Base-by-base conservation (phyloP, 2,113 vertebrate species). In the Salminus brasiliensis region DNA sequence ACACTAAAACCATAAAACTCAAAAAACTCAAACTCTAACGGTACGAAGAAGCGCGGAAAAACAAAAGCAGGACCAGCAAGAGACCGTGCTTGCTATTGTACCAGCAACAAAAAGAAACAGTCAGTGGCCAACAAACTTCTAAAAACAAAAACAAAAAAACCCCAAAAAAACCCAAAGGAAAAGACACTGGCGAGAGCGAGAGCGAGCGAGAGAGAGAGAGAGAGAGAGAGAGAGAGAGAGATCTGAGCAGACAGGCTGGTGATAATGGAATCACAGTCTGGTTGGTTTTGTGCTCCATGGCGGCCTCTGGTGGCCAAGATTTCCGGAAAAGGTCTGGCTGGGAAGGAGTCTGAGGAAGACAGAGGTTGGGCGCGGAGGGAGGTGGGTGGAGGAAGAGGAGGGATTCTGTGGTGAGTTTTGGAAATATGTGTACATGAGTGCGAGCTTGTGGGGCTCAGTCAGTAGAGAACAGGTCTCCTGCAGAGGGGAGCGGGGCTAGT, bases 401-500 rank as follows among this genome's bases (percentile, higher is more conserved):
- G 8, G 18, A 36, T 32, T 8, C 29, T 27, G 57, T n/a, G 18
- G 57, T n/a, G 18, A n/a, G 34, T 66, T 29, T 36, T 66, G 32
- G 0, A 9, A 39, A 34, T n/a, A n/a, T 18, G 18, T 30, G 32
- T n/a, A n/a, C n/a, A n/a, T n/a, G n/a, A n/a, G n/a, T n/a, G n/a
- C n/a, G n/a, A n/a, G n/a, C n/a, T n/a, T n/a, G n/a, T n/a, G 34
- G 4, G 34, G 83, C 72, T 95, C 96, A 99, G 92, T 99, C 98
- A 43, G 97, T 98, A 70, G 97, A 99, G 87, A 99, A 99, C 45
- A 99, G 95, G 91, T 99, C 98, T 66, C 98, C 98, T 3, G 98
- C 97, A 18, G 98, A 99, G 0, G 97, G 98, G 41, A 99, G 93
- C 1, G 98, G 98, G 1, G 98, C 97, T 87, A 99, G 91, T 65